Base-by-base conservation (phyloP, 2,888 invertebrate species). In the Hirtodrosophila trivittata region DNA sequence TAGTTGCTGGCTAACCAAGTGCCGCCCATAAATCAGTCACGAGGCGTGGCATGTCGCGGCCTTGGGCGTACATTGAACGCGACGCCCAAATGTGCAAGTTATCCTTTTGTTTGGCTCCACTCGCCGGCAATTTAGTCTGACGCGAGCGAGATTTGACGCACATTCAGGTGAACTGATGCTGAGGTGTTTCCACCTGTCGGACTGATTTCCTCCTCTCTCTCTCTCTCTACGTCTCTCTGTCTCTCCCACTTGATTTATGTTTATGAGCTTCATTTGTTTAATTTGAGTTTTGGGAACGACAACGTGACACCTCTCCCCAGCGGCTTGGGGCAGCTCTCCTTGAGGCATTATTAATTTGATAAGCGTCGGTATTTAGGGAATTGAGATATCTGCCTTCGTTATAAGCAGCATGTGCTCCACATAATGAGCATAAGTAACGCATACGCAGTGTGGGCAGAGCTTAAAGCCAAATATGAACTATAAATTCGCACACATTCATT, bases 1-100 rank as follows among this genome's bases (percentile, higher is more conserved):
- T 21, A 21, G 18, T 21, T 21, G 35, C 13, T 35, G 4, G n/a
- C 7, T 35, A 6, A 12, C 6, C 2, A 2, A 49, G 10, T 66
- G 38, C 16, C 43, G 49, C 65, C 58, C 63, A 67, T 80, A 77
- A 80, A 80, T 80, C 78, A 75, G 45, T 49, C 49, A 46, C 14
- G 30, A 33, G 74, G 70, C 72, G 54, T 67, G 63, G 67, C 54
- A 32, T 8, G 28, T 47, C 30, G 35, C 32, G 71, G 45, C 62
- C 74, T 73, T 73, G 46, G 35, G 39, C 55, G 68, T 38, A 26
- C 51, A 58, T 52, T 46, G 71, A 58, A 47, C 52, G 43, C 39
- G 8, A 30, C 26, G 7, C n/a, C 28, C 35, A 60, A 60, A 66
- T 59, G 45, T 50, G 33, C 41, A 28, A 35, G 32, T 35, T 65